These are phyloP conservation scores for Spilosoma lubricipeda DNA, from an alignment of 2,888 invertebrate species.

Conservation along the genomic window DNA sequence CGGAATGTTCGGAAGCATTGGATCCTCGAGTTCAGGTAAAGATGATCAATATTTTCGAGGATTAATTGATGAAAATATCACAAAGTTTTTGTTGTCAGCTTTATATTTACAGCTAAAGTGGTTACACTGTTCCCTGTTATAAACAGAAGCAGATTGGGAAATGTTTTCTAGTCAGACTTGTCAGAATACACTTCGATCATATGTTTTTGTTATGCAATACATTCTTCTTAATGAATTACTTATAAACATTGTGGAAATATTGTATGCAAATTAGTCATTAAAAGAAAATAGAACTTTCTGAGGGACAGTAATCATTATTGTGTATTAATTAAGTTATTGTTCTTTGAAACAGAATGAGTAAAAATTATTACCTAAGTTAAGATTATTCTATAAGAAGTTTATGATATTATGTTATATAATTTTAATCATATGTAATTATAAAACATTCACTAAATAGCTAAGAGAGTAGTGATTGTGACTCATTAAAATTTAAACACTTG, in stretches of 20 bases:
- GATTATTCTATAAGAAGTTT: background rate
- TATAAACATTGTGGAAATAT: background rate
- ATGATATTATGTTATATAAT: background rate
- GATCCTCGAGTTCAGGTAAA: constrained; percentile 93
- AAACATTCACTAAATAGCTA: background rate
- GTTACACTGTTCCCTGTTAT: background rate
- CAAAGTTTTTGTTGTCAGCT: background rate
- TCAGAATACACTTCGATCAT: constrained; percentile 33
- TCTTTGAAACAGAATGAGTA: background rate
- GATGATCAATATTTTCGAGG: constrained; percentile 73
- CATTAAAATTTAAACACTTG: background rate
- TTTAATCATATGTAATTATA: background rate
- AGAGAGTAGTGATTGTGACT: background rate
- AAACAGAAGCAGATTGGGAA: background rate
- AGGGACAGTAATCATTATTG: background rate
- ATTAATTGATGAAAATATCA: constrained; percentile 31
- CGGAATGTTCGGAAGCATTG: constrained; percentile 89
- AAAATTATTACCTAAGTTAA: background rate
- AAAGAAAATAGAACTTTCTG: background rate
- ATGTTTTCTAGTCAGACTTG: constrained; percentile 1
- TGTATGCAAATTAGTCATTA: constrained; percentile 7
- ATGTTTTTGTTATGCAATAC: constrained; percentile 54
- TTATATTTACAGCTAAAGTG: background rate
- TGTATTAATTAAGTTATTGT: background rate
- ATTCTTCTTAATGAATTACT: constrained; percentile 14